phyloP scores from a whole-genome alignment of 2,888 invertebrate genomes.

The Atrina japonica region DNA sequence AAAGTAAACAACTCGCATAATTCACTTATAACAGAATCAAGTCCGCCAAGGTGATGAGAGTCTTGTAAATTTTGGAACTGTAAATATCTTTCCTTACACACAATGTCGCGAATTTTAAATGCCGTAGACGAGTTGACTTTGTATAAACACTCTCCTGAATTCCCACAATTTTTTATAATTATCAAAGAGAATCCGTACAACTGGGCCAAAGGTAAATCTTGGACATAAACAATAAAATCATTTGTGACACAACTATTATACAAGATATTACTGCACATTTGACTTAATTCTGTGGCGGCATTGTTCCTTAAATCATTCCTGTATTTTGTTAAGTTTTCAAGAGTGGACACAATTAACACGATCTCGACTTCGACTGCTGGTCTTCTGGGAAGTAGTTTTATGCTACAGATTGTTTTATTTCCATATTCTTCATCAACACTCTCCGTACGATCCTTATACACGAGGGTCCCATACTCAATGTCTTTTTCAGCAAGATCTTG shows the following conservation, averaged over 20 bases:
- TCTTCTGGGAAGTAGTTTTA: constrained; percentile 37
- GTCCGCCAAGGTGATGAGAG: constrained; percentile 58
- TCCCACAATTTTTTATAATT: constrained; percentile 41
- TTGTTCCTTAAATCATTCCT: constrained; percentile 21
- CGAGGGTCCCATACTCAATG: constrained; percentile 20
- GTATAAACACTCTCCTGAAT: constrained; percentile 31
- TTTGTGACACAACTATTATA: constrained; percentile 51
- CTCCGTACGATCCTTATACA: not conserved
- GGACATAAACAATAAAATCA: constrained; percentile 52
- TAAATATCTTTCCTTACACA: constrained; percentile 65
- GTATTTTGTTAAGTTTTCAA: constrained; percentile 40
- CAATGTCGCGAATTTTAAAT: constrained; percentile 54
- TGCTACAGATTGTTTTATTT: not conserved
- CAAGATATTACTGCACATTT: constrained; percentile 57
- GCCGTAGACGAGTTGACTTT: constrained; percentile 54
- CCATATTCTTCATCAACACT: not conserved
- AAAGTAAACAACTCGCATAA: constrained; percentile 63
- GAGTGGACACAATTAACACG: constrained; percentile 47
- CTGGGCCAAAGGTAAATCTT: constrained; percentile 52
- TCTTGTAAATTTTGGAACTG: constrained; percentile 32
- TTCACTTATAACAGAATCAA: constrained; percentile 55
- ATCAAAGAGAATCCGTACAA: constrained; percentile 64
- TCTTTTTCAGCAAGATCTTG: constrained; percentile 8
- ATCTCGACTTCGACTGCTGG: constrained; percentile 40
- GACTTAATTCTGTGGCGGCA: not conserved